Base-by-base conservation (phyloP, 1,140 invertebrate species). In the Drosophila parabipectinata region DNA sequence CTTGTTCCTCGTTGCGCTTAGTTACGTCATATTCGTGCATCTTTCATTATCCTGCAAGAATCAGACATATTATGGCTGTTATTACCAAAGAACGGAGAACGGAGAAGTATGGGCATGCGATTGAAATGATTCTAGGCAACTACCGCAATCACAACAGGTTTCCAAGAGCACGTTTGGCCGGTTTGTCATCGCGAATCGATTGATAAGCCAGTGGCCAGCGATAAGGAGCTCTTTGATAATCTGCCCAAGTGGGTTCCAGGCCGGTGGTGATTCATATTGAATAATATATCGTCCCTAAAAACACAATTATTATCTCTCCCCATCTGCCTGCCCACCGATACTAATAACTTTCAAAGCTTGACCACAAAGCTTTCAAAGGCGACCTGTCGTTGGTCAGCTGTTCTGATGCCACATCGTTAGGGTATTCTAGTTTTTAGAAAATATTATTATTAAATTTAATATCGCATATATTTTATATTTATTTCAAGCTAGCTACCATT, bases 21-120 rank as follows among this genome's bases (percentile, higher is more conserved):
- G 74, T 80, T 79, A 80, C 74, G 68, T 83, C 90, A 91, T 91
- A 74, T 91, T 87, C 90, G 90, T 78, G 90, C 90, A 91, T 91
- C 81, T 91, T 91, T 91, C 84, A 91, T 83, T 79, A 90, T 90
- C 85, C 90, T 91, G 77, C 24, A 45, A 47, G 12, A 9, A 50
- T 7, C n/a, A 47, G 41, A 48, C 72, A 75, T 74, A 8, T 56
- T 64, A 26, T 26, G 6, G 12, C 18, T 18, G 15, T 15, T 32
- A 7, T 2, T 10, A 1, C 8, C 14, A 24, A 14, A 41, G 39
- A 4, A 5, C n/a, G 41, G 7, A 41, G 39, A 4, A 5, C n/a
- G 41, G 7, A 47, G 14, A 52, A 15, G 37, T 21, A 52, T 4
- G 1, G 62, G 58, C 69, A 61, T 15, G 37, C 51, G 26, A 24